A percentile compares a stretch with the other conserved stretches of the same genome.
phyloP scores from a whole-genome alignment of 2,797 vertebrate species.

The Taeniopygia guttata region DNA sequence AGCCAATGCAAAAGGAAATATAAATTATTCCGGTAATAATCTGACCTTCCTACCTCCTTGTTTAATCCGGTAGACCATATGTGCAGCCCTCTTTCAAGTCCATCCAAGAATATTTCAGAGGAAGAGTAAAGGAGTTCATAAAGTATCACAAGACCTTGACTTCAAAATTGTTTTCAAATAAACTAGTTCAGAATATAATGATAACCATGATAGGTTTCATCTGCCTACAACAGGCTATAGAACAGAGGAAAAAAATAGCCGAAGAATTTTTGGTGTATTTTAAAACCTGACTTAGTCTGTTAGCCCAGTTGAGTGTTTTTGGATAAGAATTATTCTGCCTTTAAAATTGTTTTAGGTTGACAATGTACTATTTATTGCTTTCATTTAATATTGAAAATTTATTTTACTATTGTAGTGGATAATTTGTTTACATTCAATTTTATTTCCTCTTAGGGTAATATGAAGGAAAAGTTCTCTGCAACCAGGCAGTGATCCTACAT shows the following conservation, averaged over 20 bases:
- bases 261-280: background rate
- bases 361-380: background rate
- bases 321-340: background rate
- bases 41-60: slow-evolving; percentile 12
- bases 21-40: slow-evolving; percentile 68
- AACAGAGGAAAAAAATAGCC: background rate
- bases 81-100: slow-evolving; percentile 71
- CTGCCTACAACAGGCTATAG: slow-evolving; percentile 25
- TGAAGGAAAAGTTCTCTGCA: background rate
- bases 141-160: slow-evolving; percentile 56
- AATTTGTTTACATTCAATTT: background rate
- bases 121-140: slow-evolving; percentile 56
- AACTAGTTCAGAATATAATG: slow-evolving; percentile 22
- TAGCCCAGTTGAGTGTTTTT: background rate
- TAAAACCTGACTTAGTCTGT: background rate
- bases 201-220: slow-evolving; percentile 52
- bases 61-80: slow-evolving; percentile 70
- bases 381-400: background rate
- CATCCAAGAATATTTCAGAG: slow-evolving; percentile 72
- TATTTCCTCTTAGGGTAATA: background rate
- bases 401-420: background rate
- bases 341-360: background rate
- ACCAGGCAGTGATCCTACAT: background rate
- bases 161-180: slow-evolving; percentile 68
- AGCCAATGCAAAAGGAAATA: slow-evolving; percentile 54